Evolutionary conservation across 2,888 invertebrate genomes (phyloP), one percentile per base, ranked within the genome.

Genomic region (Parnassius mnemosyne): DNA sequence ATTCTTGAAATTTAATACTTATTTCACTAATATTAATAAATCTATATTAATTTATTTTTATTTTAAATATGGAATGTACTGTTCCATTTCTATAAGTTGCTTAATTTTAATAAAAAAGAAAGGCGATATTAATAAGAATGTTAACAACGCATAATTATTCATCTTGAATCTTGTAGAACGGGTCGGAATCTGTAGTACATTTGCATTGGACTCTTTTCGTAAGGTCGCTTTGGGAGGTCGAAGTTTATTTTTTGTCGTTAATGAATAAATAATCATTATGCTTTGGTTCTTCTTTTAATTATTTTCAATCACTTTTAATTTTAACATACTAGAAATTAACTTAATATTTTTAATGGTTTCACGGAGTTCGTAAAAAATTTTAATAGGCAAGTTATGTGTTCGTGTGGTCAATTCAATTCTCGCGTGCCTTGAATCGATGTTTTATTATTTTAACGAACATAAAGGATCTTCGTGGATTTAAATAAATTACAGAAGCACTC

Each of bases 181-280:
- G 51, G 61, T 61, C 61, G 44, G 50, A 51, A 44, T 52, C 52
- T 51, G 34, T 34, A 25, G 13, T 53, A 53, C 55, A 61, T 58
- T 62, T 57, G 62, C 57, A 54, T 54, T 50, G 62, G 50, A 57
- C 57, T 57, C 53, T 62, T 60, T 56, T 54, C 51, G 42, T 63
- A 63, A 63, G 63, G 63, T 59, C 63, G 51, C 46, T 46, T 42
- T 25, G 25, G 47, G 55, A 63, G 63, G 63, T 63, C 63, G 57
- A 58, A 51, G 58, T 54, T 63, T 55, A 42, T 57, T 43, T 57
- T 61, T 63, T 53, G 47, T 57, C 34, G 7, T 34, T 34, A 5
- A 7, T 34, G 34, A 34, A 34, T 34, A 34, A 34, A 34, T 34
- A 20, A 20, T 20, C 20, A 34, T 7, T 34, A 7, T 34, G 1